Percentiles rank a stretch among this genome's conserved stretches.
Evolutionary conservation across 2,113 vertebrate genomes (phyloP).

Genomic region (Psophia crepitans): DNA sequence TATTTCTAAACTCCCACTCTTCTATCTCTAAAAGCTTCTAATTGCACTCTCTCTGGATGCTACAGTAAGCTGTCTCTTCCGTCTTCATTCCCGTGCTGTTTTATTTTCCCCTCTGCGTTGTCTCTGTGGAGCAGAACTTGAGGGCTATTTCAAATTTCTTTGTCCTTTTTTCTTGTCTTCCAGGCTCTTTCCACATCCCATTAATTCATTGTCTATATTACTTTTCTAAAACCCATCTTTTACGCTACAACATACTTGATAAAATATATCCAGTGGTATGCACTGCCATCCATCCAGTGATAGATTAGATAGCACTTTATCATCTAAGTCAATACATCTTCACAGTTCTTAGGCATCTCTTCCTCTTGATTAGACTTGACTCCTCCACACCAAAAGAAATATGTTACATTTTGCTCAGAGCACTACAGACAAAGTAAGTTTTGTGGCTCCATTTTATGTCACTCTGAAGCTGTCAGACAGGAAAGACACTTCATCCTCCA

Average conservation of each 20-base stretch:
- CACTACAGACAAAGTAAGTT: not conserved
- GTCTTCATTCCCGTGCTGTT: not conserved
- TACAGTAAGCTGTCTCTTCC: not conserved
- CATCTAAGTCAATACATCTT: not conserved
- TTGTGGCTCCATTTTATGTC: not conserved
- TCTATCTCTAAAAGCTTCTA: not conserved
- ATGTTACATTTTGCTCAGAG: not conserved
- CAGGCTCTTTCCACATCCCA: not conserved
- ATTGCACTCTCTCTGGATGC: not conserved
- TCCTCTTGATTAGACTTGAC: not conserved
- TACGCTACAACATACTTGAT: not conserved
- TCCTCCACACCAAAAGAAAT: not conserved
- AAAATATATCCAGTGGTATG: not conserved
- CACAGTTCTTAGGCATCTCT: not conserved
- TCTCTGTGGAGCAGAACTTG: not conserved
- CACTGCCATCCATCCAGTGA: not conserved
- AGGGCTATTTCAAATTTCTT: not conserved
- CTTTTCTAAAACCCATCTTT: not conserved
- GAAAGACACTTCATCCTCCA: not conserved
- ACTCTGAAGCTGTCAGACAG: not conserved
- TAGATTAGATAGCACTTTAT: not conserved
- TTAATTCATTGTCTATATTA: not conserved
- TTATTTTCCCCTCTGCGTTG: not conserved
- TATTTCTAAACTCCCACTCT: not conserved
- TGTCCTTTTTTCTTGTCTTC: not conserved